These are phyloP conservation scores for Philopedon plagiatum DNA, from an alignment of 2,888 invertebrate species.

Conservation along the genomic window DNA sequence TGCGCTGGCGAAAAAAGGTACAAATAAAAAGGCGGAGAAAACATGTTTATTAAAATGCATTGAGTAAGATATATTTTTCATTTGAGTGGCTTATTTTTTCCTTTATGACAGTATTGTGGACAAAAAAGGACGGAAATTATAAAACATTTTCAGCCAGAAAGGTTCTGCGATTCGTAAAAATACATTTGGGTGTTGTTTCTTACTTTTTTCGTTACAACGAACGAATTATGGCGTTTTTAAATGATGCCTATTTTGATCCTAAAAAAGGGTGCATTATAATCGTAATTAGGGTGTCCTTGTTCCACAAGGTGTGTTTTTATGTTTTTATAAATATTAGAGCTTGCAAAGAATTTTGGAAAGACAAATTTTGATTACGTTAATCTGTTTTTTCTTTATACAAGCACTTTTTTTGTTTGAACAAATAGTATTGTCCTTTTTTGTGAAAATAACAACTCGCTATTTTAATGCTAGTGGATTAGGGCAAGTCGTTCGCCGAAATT, in stretches of 20 bases:
- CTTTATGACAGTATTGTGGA: neutral
- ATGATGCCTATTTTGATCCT: too few relatives aligned
- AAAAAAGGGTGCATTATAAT: too few relatives aligned
- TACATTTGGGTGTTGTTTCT: too few relatives aligned
- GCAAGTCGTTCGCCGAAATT: constrained; percentile 45
- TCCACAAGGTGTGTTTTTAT: too few relatives aligned
- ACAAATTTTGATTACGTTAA: neutral
- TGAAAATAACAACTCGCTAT: constrained; percentile 36
- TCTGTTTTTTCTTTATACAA: neutral
- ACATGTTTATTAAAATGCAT: neutral
- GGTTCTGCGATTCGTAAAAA: too few relatives aligned
- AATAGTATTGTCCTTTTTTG: constrained; percentile 30
- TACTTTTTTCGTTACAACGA: too few relatives aligned
- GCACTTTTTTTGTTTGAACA: constrained; percentile 10
- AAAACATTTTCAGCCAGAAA: too few relatives aligned
- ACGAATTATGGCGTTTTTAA: too few relatives aligned
- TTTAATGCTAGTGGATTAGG: constrained; percentile 46
- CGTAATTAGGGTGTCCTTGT: too few relatives aligned
- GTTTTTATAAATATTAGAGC: too few relatives aligned
- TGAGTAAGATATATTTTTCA: neutral
- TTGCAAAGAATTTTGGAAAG: too few relatives aligned
- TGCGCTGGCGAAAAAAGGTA: neutral
- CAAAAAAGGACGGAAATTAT: too few relatives aligned
- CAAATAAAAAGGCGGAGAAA: neutral
- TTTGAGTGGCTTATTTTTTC: neutral